Evolutionary conservation across 2,888 invertebrate genomes (phyloP).

Genomic region (Coelinius sp.): DNA sequence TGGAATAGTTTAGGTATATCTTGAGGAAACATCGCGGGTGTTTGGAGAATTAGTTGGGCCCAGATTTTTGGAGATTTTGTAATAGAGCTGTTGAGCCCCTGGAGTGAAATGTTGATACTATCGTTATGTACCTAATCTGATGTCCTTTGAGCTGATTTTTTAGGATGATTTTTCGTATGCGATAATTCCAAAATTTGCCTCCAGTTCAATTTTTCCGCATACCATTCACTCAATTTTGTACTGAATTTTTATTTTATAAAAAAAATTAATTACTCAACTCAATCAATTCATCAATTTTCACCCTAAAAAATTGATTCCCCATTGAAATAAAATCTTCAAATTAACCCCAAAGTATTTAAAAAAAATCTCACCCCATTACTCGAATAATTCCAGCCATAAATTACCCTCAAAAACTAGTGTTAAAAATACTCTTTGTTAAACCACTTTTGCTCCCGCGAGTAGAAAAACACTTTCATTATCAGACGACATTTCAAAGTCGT

Average conservation of each 20-base stretch:
- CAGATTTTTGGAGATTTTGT: neutral
- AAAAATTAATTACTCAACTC: too few species aligned
- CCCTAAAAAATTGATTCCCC: too few species aligned
- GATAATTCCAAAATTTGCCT: too few species aligned
- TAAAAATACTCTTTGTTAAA: slow-evolving; percentile 16
- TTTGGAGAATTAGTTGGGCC: neutral
- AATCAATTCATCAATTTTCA: too few species aligned
- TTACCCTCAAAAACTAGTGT: neutral
- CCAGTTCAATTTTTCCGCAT: too few species aligned
- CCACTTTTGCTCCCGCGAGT: slow-evolving; percentile 27
- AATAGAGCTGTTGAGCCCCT: neutral
- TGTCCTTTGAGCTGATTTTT: too few species aligned
- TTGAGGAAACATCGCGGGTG: neutral
- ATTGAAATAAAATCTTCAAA: too few species aligned
- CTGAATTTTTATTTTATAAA: too few species aligned
- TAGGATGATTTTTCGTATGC: too few species aligned
- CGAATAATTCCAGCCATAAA: neutral
- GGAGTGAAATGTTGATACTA: neutral
- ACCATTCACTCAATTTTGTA: too few species aligned
- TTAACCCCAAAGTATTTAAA: neutral
- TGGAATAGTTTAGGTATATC: neutral
- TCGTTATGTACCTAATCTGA: neutral
- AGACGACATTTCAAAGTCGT: slow-evolving; percentile 31
- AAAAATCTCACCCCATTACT: neutral
- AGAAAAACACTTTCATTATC: slow-evolving; percentile 32